Percentiles rank a stretch among this genome's conserved stretches.
Conservation (phyloP, 2,888 invertebrate species). For the Synergus laeviventris region DNA sequence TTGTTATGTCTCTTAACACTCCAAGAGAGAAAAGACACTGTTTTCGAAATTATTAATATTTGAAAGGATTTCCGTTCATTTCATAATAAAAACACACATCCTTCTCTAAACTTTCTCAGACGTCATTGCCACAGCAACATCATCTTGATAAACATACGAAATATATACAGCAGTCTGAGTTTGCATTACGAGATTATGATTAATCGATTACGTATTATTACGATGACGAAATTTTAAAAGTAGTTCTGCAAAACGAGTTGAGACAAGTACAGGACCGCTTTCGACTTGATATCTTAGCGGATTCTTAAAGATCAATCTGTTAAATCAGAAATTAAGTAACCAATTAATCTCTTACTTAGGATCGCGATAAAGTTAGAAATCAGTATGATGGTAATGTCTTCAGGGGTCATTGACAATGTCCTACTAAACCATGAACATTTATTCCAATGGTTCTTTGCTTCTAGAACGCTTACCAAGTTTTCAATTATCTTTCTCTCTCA, state of each 20-base stretch:
- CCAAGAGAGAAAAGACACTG: too few species aligned
- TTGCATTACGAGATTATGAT: not conserved
- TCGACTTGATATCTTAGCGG: not conserved
- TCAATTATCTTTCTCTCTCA: constrained; percentile 22
- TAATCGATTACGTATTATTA: not conserved
- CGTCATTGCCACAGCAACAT: not conserved
- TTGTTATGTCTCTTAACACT: too few species aligned
- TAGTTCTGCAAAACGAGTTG: not conserved
- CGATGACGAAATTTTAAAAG: not conserved
- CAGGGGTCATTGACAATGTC: not conserved
- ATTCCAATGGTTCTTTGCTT: not conserved
- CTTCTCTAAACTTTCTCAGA: constrained; percentile 4
- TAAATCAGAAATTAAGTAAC: not conserved
- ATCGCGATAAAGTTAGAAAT: too few species aligned
- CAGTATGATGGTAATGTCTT: not conserved
- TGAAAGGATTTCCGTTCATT: not conserved
- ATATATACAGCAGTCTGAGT: not conserved
- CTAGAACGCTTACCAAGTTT: constrained; percentile 40
- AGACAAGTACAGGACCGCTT: not conserved
- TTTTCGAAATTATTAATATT: too few species aligned
- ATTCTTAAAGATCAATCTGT: not conserved
- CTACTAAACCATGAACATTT: not conserved
- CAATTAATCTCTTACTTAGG: not conserved
- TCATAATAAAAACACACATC: not conserved
- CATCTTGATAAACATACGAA: not conserved